Base-by-base conservation (phyloP, 2,797 vertebrate genomes). In the Mormyrus hasselquistii region DNA sequence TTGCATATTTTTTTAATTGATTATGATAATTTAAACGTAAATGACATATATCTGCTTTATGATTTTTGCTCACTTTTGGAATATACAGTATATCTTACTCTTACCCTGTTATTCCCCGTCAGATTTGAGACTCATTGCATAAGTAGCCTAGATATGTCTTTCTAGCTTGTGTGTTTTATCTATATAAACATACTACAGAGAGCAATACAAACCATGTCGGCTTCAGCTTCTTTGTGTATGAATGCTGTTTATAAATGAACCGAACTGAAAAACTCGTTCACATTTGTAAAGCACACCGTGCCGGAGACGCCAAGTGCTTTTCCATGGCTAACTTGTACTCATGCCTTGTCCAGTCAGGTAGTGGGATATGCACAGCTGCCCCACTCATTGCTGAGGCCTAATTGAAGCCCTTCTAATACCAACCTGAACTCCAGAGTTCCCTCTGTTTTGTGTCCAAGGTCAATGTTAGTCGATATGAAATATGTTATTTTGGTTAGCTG, bases 401-500 rank as follows among this genome's bases (percentile, higher is more conserved):
- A 87, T 88, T 91, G 91, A 90, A 89, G 62, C 90, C 91, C 91
- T 90, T 69, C 89, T 92, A 92, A 93, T 91, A 91, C 91, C 76
- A 85, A 90, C 92, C 91, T 93, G 92, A 92, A 91, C 89, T 91
- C 90, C 84, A 50, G 53, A 92, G 91, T 91, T 89, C 85, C 85
- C 84, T 92, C 92, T 93, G 91, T 91, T 93, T 94, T 90, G 53
- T 88, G 82, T 94, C 94, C 93, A 94, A 95, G 92, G 92, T 95
- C 94, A 95, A 92, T 92, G 92, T 94, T 94, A 93, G 91, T 90
- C 91, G 93, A 94, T 94, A 93, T 95, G 92, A 95, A 94, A 94
- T 94, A 93, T 94, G 94, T 95, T 95, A 93, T 96, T 96, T 94
- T 94, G 94, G 94, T 94, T 95, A 90, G 94, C 92, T 88, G 90